phyloP scores from a whole-genome alignment of 2,797 vertebrate species.

The Orientallactaga sibirica region DNA sequence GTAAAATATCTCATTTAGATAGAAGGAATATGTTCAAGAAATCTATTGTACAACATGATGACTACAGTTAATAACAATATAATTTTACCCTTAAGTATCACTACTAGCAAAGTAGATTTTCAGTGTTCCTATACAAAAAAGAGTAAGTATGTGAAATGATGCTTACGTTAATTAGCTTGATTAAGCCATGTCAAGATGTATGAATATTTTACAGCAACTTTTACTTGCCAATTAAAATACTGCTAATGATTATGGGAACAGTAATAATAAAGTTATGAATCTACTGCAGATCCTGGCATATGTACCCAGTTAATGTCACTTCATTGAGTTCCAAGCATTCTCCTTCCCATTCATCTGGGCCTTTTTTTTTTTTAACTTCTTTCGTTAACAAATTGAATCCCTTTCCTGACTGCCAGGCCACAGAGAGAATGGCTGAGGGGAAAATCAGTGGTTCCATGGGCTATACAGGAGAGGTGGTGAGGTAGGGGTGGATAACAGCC shows the following conservation, averaged over 20 bases:
- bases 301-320: neutral
- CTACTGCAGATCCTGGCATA: neutral
- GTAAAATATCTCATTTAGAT: neutral
- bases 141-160: neutral
- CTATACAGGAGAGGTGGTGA: neutral
- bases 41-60: neutral
- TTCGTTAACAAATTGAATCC: neutral
- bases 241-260: neutral
- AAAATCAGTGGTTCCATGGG: neutral
- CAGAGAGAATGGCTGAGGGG: neutral
- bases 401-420: neutral
- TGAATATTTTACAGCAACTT: neutral
- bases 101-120: neutral
- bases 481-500: neutral
- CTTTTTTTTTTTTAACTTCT: neutral
- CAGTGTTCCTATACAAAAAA: neutral
- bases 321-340: neutral
- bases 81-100: neutral
- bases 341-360: neutral
- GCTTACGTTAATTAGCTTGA: neutral
- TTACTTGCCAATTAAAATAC: neutral
- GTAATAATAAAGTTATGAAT: neutral
- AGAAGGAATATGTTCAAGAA: neutral
- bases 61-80: neutral
- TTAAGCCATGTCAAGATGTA: neutral